Evolutionary conservation across 2,113 vertebrate species (phyloP), one percentile per base, ranked within the genome.

Genomic region (Pogona vitticeps): DNA sequence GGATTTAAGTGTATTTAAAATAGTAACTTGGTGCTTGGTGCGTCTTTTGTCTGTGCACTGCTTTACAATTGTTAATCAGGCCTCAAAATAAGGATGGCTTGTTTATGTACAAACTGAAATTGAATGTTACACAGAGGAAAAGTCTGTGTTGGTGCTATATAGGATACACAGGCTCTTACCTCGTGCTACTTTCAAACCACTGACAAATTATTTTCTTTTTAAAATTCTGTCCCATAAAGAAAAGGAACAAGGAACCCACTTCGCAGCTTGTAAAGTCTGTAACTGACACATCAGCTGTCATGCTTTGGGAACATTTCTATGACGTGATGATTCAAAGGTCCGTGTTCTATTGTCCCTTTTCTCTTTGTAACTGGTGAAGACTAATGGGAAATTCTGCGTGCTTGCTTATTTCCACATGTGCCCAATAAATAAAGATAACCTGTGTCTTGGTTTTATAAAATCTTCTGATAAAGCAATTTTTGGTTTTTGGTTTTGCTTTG

Each of bases 231-330:
- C 89, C 46, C 78, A 81, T 87, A 72, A 85, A 89, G 72, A 85
- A 1, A 31, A 85, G 90, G 88, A 91, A 1, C 56, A 86, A 56
- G 38, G 46, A 90, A 58, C 36, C 36, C 84, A 86, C 81, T 77
- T 86, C 89, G 38, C 83, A 88, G 92, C 89, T 92, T 94, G 92
- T 91, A 92, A 95, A 93, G 94, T 91, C 93, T 95, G 93, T 92
- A 93, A 93, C 88, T 89, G 94, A 92, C 84, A 89, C 36, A 91
- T 59, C 88, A 92, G 87, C 94, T 92, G 92, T 93, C 91, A 0
- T 94, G 91, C 92, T 94, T 84, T 91, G 91, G 93, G 92, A 84
- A 91, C 88, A 89, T 91, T 38, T 1, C 0, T 1, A 0, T 31
- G 76, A 89, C 0, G 0, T 28, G 76, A 89, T 83, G 83, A 90